A percentile compares a stretch with the other conserved stretches of the same genome.
phyloP scores from a whole-genome alignment of 2,797 vertebrate species.

The Mastacembelus armatus region DNA sequence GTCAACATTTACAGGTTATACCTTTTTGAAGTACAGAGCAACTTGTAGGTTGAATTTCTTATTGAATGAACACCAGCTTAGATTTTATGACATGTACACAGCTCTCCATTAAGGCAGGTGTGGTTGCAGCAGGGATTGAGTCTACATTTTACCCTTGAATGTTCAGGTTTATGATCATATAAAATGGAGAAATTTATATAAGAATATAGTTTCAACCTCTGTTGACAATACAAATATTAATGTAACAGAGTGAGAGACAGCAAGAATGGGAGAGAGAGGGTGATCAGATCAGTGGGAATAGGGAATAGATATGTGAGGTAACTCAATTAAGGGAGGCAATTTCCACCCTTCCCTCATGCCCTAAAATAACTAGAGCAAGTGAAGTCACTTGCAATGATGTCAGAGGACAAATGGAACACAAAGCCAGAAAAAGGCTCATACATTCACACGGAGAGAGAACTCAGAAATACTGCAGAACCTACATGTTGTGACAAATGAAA shows the following conservation, averaged over 20 bases:
- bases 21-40: too few species aligned
- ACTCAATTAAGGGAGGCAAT: slow-evolving; percentile 80
- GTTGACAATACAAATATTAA: slow-evolving; percentile 67
- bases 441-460: slow-evolving; percentile 43
- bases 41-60: too few species aligned
- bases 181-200: too few species aligned
- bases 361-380: slow-evolving; percentile 72
- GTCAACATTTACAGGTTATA: too few species aligned
- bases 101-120: too few species aligned
- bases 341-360: slow-evolving; percentile 62
- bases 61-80: too few species aligned
- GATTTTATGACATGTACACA: too few species aligned
- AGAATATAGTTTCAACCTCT: slow-evolving; percentile 55
- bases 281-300: slow-evolving; percentile 58
- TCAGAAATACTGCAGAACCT: slow-evolving; percentile 6
- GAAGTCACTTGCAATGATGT: slow-evolving; percentile 65
- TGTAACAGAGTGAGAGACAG: slow-evolving; percentile 25
- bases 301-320: slow-evolving; percentile 68
- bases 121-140: too few species aligned
- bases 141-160: too few species aligned
- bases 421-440: slow-evolving; percentile 23
- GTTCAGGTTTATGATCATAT: too few species aligned
- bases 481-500: slow-evolving; percentile 12
- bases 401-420: slow-evolving; percentile 75
- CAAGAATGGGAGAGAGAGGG: slow-evolving; percentile 24